Conservation (phyloP, 2,888 invertebrate species). For the Dascillus cervinus region DNA sequence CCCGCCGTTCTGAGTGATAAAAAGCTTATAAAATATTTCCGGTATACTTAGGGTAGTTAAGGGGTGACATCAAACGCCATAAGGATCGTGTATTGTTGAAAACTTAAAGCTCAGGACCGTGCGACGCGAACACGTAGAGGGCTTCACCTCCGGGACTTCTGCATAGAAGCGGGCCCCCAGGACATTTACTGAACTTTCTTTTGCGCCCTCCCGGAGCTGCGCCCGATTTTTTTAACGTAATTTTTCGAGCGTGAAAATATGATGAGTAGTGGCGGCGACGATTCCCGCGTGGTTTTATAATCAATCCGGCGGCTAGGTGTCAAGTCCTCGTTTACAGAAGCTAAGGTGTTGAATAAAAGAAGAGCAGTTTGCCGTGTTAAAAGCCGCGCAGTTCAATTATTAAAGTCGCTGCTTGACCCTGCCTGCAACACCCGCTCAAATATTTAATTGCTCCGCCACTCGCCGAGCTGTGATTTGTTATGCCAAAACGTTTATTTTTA, state of each 20-base stretch:
- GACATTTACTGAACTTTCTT: slow-evolving; percentile 20
- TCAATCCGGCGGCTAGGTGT: slow-evolving; percentile 42
- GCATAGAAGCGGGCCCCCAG: slow-evolving; percentile 22
- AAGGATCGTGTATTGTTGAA: slow-evolving; percentile 22
- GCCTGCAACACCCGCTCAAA: slow-evolving; percentile 39
- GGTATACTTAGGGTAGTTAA: slow-evolving; percentile 19
- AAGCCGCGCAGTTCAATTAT: slow-evolving; percentile 44
- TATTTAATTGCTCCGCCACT: slow-evolving; percentile 44
- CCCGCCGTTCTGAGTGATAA: slow-evolving; percentile 11
- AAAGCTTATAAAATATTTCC: slow-evolving; percentile 22
- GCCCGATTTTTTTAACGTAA: background rate
- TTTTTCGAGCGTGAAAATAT: background rate
- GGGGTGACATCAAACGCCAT: slow-evolving; percentile 21
- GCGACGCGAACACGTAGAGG: slow-evolving; percentile 17
- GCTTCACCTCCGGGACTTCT: slow-evolving; percentile 21
- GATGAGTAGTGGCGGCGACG: slow-evolving; percentile 21
- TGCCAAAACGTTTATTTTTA: slow-evolving; percentile 18
- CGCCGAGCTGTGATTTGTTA: slow-evolving; percentile 23
- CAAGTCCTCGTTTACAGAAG: slow-evolving; percentile 43
- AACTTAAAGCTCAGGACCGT: slow-evolving; percentile 18
- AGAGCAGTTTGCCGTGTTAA: slow-evolving; percentile 42
- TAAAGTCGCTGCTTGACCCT: slow-evolving; percentile 43
- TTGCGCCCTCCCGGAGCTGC: background rate
- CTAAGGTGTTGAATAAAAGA: slow-evolving; percentile 44
- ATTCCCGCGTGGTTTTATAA: slow-evolving; percentile 38